These are phyloP conservation scores for Paralvinella palmiformis DNA, from an alignment of 1,140 invertebrate species.

Conservation along the genomic window DNA sequence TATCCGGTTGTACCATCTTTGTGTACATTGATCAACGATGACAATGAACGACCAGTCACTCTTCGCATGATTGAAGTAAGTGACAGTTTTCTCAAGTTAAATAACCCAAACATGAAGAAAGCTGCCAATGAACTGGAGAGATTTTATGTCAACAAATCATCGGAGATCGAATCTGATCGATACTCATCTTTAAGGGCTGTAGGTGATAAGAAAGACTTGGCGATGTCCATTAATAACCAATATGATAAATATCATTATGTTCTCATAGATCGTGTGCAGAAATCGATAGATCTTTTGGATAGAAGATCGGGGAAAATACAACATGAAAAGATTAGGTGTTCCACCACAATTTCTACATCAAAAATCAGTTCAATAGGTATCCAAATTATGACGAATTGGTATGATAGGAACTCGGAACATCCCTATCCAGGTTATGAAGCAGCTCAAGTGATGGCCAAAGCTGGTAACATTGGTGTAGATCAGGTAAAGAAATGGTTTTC, in stretches of 20 bases:
- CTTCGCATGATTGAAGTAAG: too few species aligned
- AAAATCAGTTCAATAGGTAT: background rate
- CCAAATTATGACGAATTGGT: conserved; percentile 3
- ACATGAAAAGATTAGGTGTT: background rate
- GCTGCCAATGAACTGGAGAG: background rate
- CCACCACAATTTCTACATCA: background rate
- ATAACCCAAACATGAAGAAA: too few species aligned
- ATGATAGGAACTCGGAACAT: conserved; percentile 2
- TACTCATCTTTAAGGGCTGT: background rate
- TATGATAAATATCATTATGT: background rate
- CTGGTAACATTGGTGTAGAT: background rate
- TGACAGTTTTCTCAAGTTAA: too few species aligned
- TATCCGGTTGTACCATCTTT: too few species aligned
- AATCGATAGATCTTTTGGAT: background rate
- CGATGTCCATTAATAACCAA: background rate
- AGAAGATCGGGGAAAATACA: background rate
- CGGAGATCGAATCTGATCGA: background rate
- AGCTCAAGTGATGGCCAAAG: background rate
- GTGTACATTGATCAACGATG: too few species aligned
- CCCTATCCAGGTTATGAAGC: background rate
- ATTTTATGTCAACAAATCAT: background rate
- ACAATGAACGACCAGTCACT: too few species aligned
- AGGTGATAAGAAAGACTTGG: background rate
- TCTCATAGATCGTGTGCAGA: background rate
- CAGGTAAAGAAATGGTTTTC: conserved; percentile 14